These are phyloP conservation scores for Calliopum simillimum DNA, from an alignment of 2,888 invertebrate genomes.

Conservation along the genomic window DNA sequence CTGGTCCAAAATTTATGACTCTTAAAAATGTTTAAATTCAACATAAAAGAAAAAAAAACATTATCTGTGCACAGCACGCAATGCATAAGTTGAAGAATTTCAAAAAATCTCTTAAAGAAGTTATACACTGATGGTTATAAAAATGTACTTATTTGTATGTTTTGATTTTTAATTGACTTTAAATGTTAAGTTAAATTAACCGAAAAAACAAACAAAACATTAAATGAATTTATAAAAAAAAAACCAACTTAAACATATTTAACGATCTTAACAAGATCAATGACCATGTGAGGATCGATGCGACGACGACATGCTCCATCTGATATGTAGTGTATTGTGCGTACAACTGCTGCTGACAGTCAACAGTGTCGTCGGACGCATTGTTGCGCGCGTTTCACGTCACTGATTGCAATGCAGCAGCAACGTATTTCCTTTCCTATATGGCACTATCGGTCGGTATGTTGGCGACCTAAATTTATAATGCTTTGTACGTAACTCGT, in stretches of 20 bases:
- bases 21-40: not conserved
- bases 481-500: too few relatives aligned
- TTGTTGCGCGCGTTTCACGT: too few relatives aligned
- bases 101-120: too few relatives aligned
- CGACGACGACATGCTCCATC: not conserved
- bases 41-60: too few relatives aligned
- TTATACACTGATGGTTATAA: not conserved
- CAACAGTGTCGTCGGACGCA: not conserved
- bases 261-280: slow-evolving; percentile 27
- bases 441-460: too few relatives aligned
- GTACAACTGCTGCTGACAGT: slow-evolving; percentile 12
- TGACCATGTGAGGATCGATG: slow-evolving; percentile 27
- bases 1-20: slow-evolving; percentile 9
- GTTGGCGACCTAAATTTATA: too few relatives aligned
- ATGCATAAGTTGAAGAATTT: not conserved
- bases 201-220: not conserved
- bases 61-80: slow-evolving; percentile 22
- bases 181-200: slow-evolving; percentile 18
- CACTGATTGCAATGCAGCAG: too few relatives aligned
- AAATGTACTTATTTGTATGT: slow-evolving; percentile 17
- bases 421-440: too few relatives aligned
- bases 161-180: slow-evolving; percentile 29
- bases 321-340: too few relatives aligned
- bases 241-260: not conserved
- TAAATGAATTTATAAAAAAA: not conserved